Evolutionary conservation across 2,113 vertebrate genomes (phyloP).

Genomic region (Agelaius phoeniceus): DNA sequence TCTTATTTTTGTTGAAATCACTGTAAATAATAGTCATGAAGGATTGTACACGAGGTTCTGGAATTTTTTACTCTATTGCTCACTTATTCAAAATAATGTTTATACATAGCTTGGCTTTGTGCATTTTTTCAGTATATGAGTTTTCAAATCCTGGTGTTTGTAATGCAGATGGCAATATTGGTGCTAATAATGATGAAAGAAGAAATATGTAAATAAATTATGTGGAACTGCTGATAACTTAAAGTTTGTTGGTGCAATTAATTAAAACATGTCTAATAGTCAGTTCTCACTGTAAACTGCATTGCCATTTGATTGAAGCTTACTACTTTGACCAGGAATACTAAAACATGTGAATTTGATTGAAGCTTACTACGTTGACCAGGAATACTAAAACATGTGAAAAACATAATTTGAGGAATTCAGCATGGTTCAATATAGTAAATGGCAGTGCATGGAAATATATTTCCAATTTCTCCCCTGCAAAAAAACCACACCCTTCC

Average conservation of each 20-base stretch:
- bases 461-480: not conserved
- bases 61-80: not conserved
- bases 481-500: not conserved
- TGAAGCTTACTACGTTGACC: not conserved
- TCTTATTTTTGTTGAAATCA: not conserved
- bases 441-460: not conserved
- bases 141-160: conserved; percentile 14
- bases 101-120: not conserved
- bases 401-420: not conserved
- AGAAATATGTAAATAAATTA: conserved; percentile 1
- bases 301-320: not conserved
- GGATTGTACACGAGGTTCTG: not conserved
- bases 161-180: not conserved
- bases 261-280: not conserved
- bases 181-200: conserved; percentile 26
- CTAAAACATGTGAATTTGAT: not conserved
- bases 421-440: not conserved
- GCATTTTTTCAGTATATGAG: conserved; percentile 8
- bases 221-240: not conserved
- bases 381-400: not conserved
- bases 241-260: not conserved
- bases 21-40: not conserved
- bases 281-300: not conserved
- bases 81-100: not conserved
- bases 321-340: not conserved